Conservation (phyloP, 1,140 invertebrate species). For the Palaemon carinicauda region DNA sequence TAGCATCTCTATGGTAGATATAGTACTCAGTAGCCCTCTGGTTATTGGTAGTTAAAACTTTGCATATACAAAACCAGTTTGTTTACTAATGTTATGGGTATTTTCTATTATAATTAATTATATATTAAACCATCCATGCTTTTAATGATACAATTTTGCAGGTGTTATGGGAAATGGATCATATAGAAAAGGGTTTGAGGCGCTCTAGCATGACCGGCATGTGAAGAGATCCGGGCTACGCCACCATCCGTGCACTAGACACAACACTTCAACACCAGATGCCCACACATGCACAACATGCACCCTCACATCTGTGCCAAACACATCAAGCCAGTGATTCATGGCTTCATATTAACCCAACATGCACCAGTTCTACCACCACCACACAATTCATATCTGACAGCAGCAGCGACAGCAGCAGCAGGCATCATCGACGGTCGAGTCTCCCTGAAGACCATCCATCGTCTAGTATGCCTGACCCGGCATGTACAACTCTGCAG, state of each 20-base stretch:
- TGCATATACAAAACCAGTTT: too few species aligned
- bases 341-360: constrained; percentile 4
- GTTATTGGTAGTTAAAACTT: too few species aligned
- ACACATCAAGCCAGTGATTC: constrained; percentile 28
- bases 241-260: constrained; percentile 46
- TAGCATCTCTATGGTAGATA: too few species aligned
- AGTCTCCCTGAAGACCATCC: background rate
- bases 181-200: constrained; percentile 39
- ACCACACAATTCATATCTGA: constrained; percentile 15
- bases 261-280: constrained; percentile 31
- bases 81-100: too few species aligned
- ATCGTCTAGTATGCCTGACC: background rate
- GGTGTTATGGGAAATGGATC: constrained; percentile 58
- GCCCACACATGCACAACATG: constrained; percentile 12
- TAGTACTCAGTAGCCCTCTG: too few species aligned
- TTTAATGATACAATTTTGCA: background rate
- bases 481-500: constrained; percentile 34
- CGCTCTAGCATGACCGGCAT: constrained; percentile 37
- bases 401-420: constrained; percentile 15
- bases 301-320: constrained; percentile 25
- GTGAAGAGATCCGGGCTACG: constrained; percentile 49
- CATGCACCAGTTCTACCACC: background rate
- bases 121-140: background rate
- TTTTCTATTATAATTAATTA: too few species aligned
- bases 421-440: constrained; percentile 10